Evolutionary conservation across 2,113 vertebrate species (phyloP), one percentile per base, ranked within the genome.

Genomic region (Gambusia affinis): DNA sequence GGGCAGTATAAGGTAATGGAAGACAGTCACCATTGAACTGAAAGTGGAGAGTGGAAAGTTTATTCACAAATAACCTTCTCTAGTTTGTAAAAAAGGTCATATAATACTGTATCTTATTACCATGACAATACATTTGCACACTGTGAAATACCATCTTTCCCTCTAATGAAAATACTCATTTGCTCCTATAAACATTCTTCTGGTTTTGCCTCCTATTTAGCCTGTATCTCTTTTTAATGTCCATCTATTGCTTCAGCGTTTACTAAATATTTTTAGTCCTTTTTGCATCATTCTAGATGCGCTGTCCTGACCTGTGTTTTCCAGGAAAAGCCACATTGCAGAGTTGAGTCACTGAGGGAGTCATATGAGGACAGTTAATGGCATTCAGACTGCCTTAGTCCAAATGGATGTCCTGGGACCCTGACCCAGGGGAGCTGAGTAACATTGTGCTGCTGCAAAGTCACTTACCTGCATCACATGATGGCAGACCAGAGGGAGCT

Each of bases 361-460:
- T 76, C 35, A 72, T 57, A 57, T 33, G 72, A 67, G 78, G 24
- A 74, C 72, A 79, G 62, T 75, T 80, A 81, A 88, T 84, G 75
- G 35, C 54, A 82, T 72, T 70, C 72, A 66, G 76, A 60, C 72
- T 86, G 70, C 73, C 62, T 86, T 54, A 75, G 72, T 78, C 62
- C 75, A 70, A 81, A 82, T 82, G 76, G 70, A 82, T 82, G 78
- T 81, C 76, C 75, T 82, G 70, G 70, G 60, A 80, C 67, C 57
- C 27, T 22, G 64, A 60, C 89, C 80, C 85, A 78, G 67, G 85
- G 86, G 80, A 80, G 77, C 60, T 78, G 73, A 74, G 64, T 83
- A 85, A 84, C 86, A 80, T 72, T 88, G 82, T 79, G 69, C 60
- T 70, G 44, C 86, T 88, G 87, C 91, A 92, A 92, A 88, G 90